These are phyloP conservation scores for Sparidentex hasta DNA, from an alignment of 2,797 vertebrate species.

Conservation along the genomic window DNA sequence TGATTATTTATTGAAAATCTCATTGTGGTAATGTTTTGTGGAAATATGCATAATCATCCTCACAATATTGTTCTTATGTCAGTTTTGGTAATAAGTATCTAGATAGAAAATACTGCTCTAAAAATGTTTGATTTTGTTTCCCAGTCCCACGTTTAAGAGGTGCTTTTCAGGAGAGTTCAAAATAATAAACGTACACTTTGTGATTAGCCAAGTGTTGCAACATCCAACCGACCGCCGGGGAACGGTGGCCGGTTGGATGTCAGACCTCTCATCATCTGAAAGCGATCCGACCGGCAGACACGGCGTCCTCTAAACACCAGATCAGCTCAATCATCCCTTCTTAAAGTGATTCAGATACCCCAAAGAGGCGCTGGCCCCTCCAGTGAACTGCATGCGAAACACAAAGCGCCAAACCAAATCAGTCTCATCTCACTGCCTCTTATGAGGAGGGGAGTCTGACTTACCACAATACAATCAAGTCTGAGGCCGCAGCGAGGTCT, in stretches of 20 bases:
- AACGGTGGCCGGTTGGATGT: not conserved
- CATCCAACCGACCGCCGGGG: not conserved
- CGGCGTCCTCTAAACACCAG: conserved; percentile 38
- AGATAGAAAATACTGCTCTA: too few species aligned
- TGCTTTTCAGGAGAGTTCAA: too few species aligned
- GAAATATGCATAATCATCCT: too few species aligned
- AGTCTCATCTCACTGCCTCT: conserved; percentile 58
- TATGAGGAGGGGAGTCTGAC: conserved; percentile 55
- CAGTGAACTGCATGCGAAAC: conserved; percentile 39
- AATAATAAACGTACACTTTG: not conserved
- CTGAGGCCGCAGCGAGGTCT: conserved; percentile 41
- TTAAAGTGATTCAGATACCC: conserved; percentile 45
- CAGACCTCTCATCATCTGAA: conserved; percentile 38
- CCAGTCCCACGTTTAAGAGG: too few species aligned
- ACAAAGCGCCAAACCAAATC: conserved; percentile 60
- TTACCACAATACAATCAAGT: conserved; percentile 54
- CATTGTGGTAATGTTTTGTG: too few species aligned
- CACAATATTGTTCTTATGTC: too few species aligned
- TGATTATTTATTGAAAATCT: too few species aligned
- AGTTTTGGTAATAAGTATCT: too few species aligned
- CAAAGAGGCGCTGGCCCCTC: conserved; percentile 18
- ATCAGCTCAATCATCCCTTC: conserved; percentile 39
- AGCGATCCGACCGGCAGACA: conserved; percentile 43
- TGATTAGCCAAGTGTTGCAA: not conserved
- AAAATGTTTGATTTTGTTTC: too few species aligned